Evolutionary conservation across 2,113 vertebrate species (phyloP).

Genomic region (Sebastes schlegelii): DNA sequence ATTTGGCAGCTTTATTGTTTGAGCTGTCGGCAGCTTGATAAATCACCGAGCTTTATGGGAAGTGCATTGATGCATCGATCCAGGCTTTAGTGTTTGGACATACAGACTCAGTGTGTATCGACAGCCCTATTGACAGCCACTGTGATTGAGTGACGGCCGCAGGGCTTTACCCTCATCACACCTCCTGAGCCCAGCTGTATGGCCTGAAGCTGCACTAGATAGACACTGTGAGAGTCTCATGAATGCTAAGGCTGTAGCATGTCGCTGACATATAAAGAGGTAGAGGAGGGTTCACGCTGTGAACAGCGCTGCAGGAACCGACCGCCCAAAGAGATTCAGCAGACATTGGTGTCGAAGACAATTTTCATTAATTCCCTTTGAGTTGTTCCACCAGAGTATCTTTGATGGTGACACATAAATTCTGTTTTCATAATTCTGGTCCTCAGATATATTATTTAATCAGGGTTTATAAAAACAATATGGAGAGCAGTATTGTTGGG

Average conservation of each 20-base stretch:
- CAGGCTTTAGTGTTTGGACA: conserved; percentile 62
- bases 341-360: neutral
- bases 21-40: conserved; percentile 57
- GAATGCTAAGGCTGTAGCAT: conserved; percentile 19
- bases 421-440: conserved; percentile 4
- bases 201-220: neutral
- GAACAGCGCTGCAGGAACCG: conserved; percentile 32
- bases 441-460: conserved; percentile 32
- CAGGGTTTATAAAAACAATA: conserved; percentile 1
- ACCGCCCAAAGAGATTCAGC: conserved; percentile 14
- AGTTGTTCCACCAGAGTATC: conserved; percentile 11
- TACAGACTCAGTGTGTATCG: conserved; percentile 56
- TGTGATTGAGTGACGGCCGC: conserved; percentile 58
- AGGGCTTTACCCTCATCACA: conserved; percentile 19
- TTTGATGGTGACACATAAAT: conserved; percentile 25
- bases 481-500: neutral
- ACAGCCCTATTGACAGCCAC: conserved; percentile 55
- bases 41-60: conserved; percentile 65
- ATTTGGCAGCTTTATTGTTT: conserved; percentile 73
- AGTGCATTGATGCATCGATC: conserved; percentile 62
- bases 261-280: conserved; percentile 28
- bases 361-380: conserved; percentile 41
- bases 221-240: neutral
- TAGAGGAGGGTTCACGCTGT: conserved; percentile 28
- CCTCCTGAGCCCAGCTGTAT: neutral